Evolutionary conservation across 2,888 invertebrate species (phyloP).

Genomic region (Temnothorax rugatulus): DNA sequence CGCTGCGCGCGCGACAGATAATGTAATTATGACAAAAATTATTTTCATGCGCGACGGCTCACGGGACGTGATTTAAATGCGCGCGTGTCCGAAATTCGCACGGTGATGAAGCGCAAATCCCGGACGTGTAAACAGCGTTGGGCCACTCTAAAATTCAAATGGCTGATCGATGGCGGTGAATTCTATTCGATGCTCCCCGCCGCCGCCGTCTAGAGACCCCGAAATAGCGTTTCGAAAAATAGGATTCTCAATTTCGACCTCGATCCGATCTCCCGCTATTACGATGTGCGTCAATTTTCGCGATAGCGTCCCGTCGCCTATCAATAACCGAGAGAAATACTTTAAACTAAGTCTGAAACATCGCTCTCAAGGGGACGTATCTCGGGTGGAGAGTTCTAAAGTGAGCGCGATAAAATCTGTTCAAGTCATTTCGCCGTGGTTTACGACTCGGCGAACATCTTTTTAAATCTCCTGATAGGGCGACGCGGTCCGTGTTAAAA

Average conservation of each 20-base stretch:
- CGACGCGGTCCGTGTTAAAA: slow-evolving; percentile 22
- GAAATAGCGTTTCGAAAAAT: slow-evolving; percentile 37
- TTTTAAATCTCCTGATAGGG: slow-evolving; percentile 65
- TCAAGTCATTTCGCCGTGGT: slow-evolving; percentile 72
- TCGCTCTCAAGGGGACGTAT: slow-evolving; percentile 82
- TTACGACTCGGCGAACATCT: slow-evolving; percentile 75
- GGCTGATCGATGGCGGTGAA: slow-evolving; percentile 48
- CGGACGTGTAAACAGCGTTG: slow-evolving; percentile 43
- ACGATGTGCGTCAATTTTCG: slow-evolving; percentile 65
- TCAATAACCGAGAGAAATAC: slow-evolving; percentile 82
- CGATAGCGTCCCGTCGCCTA: slow-evolving; percentile 70
- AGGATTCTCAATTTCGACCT: slow-evolving; percentile 39
- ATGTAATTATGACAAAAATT: slow-evolving; percentile 53
- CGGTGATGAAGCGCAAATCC: slow-evolving; percentile 42
- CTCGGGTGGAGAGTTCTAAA: slow-evolving; percentile 71
- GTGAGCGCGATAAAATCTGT: slow-evolving; percentile 76
- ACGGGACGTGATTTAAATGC: slow-evolving; percentile 48
- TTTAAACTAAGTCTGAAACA: slow-evolving; percentile 85
- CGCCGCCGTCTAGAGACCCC: slow-evolving; percentile 8
- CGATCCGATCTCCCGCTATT: slow-evolving; percentile 51
- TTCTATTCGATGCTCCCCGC: slow-evolving; percentile 17
- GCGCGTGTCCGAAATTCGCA: slow-evolving; percentile 23
- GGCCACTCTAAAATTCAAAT: slow-evolving; percentile 53
- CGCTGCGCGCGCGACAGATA: slow-evolving; percentile 20
- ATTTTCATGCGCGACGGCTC: slow-evolving; percentile 39